Evolutionary conservation across 2,113 vertebrate genomes (phyloP), one percentile per base, ranked within the genome.

Genomic region (human (Homo sapiens)): DNA sequence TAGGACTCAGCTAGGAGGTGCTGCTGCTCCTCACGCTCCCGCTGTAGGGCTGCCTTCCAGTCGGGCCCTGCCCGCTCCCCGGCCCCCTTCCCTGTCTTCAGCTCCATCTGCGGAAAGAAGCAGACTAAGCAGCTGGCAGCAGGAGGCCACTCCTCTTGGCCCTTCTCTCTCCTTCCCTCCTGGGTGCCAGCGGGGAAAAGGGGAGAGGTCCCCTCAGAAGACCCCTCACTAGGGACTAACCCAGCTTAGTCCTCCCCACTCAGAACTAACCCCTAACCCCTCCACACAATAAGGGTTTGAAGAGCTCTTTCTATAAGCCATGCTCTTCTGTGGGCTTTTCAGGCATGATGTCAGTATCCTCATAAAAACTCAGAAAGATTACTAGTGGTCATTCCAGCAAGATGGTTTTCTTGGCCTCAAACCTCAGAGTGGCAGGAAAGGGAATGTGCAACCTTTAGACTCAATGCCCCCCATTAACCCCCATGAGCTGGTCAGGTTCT

Each of bases 1-100:
- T 99, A 99, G 32, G 99, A 99, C 97, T 99, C 99, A 0, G 99
- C 99, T 89, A 99, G 98, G 90, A 99, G 99, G 94, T 99, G 99
- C 96, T 99, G 99, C 98, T 99, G 99, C 95, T 99, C 99, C 97
- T 99, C 99, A 0, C 99, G 98, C 96, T 99, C 99, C 95, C 99
- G 98, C 98, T 99, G 99, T 38, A 99, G 98, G 0, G 99, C 98
- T 40, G 98, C 99, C 98, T 99, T 99, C 98, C 99, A 99, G 98
- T 99, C 99, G 0, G 99, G 98, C 82, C 99, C 98, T 0, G 99
- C 97, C 12, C 99, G 98, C 22, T 99, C 99, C 0, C 97, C 16
- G 0, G 99, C 93, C 1, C 98, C 98, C 98, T 99, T 99, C 79
- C 99, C 99, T 2, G 99, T 96, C 98, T 99, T 99, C 3, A 98